Evolutionary conservation across 2,113 vertebrate genomes (phyloP).

Genomic region (Cyanocitta stelleri): DNA sequence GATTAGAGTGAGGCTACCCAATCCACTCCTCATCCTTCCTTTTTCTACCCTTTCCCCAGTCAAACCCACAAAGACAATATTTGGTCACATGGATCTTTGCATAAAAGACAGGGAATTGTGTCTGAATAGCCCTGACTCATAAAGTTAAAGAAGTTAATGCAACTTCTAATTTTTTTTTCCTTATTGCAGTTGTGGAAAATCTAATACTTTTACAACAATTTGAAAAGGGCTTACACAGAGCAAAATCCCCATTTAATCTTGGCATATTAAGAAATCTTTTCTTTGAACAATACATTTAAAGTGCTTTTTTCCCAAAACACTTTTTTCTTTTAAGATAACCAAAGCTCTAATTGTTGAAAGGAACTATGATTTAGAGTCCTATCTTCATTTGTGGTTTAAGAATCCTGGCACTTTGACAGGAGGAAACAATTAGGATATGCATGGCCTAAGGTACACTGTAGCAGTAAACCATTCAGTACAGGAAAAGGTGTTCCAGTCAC

Average conservation of each 20-base stretch:
- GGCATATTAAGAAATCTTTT: constrained; percentile 24
- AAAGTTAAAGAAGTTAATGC: constrained; percentile 24
- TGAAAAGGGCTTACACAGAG: constrained; percentile 44
- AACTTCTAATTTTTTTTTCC: constrained; percentile 29
- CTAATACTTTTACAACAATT: constrained; percentile 49
- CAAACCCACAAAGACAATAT: neutral
- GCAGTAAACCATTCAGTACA: neutral
- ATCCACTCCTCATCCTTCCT: neutral
- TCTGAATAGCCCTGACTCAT: constrained; percentile 7
- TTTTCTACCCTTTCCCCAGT: neutral
- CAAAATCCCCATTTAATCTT: constrained; percentile 36
- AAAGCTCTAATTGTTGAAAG: neutral
- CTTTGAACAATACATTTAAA: constrained; percentile 6
- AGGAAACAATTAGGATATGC: neutral
- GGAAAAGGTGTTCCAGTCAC: neutral
- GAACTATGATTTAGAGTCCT: neutral
- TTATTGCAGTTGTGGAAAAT: constrained; percentile 26
- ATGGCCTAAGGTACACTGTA: neutral
- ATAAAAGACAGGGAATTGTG: constrained; percentile 9
- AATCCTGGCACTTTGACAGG: neutral
- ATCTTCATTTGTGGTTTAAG: neutral
- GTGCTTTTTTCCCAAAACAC: constrained; percentile 5
- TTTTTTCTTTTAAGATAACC: neutral
- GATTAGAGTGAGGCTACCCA: neutral
- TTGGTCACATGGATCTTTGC: constrained; percentile 12